phyloP scores from a whole-genome alignment of 2,888 invertebrate genomes.

The Exephanes ischioxanthus region DNA sequence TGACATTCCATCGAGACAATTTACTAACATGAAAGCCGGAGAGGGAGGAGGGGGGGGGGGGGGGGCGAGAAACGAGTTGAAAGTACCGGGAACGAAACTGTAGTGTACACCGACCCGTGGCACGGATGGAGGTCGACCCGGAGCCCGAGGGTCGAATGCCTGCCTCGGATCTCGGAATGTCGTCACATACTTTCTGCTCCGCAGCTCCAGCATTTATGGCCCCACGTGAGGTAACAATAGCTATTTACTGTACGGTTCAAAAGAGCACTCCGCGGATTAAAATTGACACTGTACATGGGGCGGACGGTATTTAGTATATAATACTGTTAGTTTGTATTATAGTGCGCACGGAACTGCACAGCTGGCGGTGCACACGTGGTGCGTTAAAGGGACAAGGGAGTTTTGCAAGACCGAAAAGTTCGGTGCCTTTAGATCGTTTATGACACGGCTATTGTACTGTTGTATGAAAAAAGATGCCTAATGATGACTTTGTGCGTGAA shows the following conservation, averaged over 20 bases:
- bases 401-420: too few relatives aligned
- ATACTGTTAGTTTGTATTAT: neutral
- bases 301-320: neutral
- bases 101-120: slow-evolving; percentile 46
- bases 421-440: too few relatives aligned
- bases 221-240: slow-evolving; percentile 53
- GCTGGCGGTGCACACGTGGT: neutral
- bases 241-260: slow-evolving; percentile 71
- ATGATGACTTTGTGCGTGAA: too few relatives aligned
- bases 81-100: slow-evolving; percentile 61
- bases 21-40: slow-evolving; percentile 39
- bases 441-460: too few relatives aligned
- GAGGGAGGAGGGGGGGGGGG: too few relatives aligned
- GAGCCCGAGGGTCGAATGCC: slow-evolving; percentile 34
- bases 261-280: slow-evolving; percentile 77
- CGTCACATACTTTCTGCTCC: slow-evolving; percentile 6
- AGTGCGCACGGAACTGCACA: neutral
- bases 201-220: neutral
- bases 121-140: slow-evolving; percentile 40
- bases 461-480: too few relatives aligned
- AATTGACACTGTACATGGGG: slow-evolving; percentile 70
- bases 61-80: slow-evolving; percentile 9
- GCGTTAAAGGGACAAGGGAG: too few relatives aligned
- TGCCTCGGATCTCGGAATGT: neutral
- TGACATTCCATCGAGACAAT: slow-evolving; percentile 40